phyloP scores from a whole-genome alignment of 2,113 vertebrate species.

The Cygnus buccinator region DNA sequence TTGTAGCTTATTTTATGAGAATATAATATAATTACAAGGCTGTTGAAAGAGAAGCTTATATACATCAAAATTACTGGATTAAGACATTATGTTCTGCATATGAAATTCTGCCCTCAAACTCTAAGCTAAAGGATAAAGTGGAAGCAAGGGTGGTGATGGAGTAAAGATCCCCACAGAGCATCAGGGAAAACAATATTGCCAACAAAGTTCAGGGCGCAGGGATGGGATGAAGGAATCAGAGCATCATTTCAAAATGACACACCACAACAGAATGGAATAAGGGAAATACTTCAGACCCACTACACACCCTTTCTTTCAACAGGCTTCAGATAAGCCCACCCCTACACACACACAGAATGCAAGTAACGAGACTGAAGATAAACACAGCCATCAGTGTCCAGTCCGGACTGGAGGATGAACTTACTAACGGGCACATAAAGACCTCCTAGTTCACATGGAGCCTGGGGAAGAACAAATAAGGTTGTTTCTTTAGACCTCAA shows the following conservation, averaged over 20 bases:
- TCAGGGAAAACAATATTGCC: not conserved
- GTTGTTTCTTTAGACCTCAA: not conserved
- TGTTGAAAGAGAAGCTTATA: conserved; percentile 38
- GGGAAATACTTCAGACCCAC: not conserved
- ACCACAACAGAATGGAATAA: not conserved
- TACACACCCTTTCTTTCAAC: not conserved
- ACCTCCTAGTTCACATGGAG: not conserved
- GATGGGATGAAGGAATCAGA: not conserved
- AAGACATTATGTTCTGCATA: not conserved
- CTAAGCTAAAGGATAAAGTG: not conserved
- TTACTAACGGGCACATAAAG: not conserved
- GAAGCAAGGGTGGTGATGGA: not conserved
- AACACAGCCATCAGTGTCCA: not conserved
- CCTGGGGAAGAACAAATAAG: not conserved
- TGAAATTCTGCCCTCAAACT: not conserved
- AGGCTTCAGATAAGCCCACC: not conserved
- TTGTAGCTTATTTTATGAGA: conserved; percentile 36
- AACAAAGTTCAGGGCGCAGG: not conserved
- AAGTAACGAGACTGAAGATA: not conserved
- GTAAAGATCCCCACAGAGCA: not conserved
- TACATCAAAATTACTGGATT: conserved; percentile 36
- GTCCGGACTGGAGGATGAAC: not conserved
- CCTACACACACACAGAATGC: not conserved
- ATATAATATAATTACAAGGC: conserved; percentile 40
- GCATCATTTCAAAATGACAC: not conserved